These are phyloP conservation scores for Pachyuromys duprasi DNA, from an alignment of 2,797 vertebrate genomes.

Conservation along the genomic window DNA sequence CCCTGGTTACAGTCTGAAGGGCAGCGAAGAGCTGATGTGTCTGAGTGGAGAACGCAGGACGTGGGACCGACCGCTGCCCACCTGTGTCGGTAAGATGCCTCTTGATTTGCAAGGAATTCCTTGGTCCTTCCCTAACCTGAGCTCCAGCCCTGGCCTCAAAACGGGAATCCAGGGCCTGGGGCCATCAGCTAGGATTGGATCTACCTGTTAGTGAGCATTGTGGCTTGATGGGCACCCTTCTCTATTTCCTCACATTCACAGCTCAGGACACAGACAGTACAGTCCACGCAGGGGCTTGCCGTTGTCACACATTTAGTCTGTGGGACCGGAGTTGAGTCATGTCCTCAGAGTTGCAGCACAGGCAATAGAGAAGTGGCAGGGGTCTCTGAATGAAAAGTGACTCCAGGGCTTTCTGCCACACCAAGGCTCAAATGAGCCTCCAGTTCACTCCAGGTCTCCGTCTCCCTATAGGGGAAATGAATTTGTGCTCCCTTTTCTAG, in stretches of 20 bases:
- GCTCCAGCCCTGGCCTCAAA: neutral
- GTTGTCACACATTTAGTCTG: neutral
- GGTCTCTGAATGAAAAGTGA: neutral
- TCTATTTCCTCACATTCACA: neutral
- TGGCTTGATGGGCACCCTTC: fast-evolving
- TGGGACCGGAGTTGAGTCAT: neutral
- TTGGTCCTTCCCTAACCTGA: neutral
- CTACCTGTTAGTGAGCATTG: neutral
- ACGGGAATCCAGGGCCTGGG: neutral
- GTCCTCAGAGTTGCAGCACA: neutral
- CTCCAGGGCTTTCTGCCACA: neutral
- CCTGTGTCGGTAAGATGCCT: slow-evolving; percentile 93
- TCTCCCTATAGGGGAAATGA: neutral
- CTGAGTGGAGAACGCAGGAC: slow-evolving; percentile 96
- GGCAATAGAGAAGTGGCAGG: neutral
- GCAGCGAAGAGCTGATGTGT: slow-evolving; percentile 92
- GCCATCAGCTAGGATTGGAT: too few relatives aligned
- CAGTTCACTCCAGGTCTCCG: neutral
- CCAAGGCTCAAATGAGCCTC: neutral
- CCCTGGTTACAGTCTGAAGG: slow-evolving; percentile 94
- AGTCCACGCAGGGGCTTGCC: neutral
- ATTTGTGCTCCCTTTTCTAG: neutral
- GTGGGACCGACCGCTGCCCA: slow-evolving; percentile 96
- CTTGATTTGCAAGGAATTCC: neutral
- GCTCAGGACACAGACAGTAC: neutral